Base-by-base conservation (phyloP, 92 coral and sea anemone species). In the Blastomussa wellsi region DNA sequence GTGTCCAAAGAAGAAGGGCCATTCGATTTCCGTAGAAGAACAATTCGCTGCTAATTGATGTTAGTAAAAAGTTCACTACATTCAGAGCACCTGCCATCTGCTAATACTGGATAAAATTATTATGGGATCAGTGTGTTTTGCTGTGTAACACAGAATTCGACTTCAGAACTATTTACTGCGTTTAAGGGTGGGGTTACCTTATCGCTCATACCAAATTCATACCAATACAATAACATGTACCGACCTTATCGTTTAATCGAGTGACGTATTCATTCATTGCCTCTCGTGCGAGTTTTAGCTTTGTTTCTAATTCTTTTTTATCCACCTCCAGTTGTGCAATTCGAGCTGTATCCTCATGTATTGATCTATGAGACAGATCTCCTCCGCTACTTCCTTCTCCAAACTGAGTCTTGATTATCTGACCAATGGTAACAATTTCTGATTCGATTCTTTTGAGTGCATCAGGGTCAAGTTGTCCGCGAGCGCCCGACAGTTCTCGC, bases 251-350 rank as follows among this genome's bases (percentile, higher is more conserved):
- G 67, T 89, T 96, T 35, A 94, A 90, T 2, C 88, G 91, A 29
- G 75, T 87, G 48, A 95, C 93, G 76, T 96, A 94, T 44, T 93
- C 98, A 75, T 80, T 87, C 96, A 96, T 87, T 29, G 95, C 98
- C 7, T 91, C 91, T 68, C 90, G 88, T 1, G 95, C 98, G 57
- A 92, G 86, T 79, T 85, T 84, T 29, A 96, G 85, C 80, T 96
- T 96, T 76, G 86, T 87, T 77, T 96, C 96, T 76, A 96, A 80
- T 76, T 96, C 95, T 65, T 91, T 89, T 86, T 94, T 96, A 22
- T 96, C 98, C 87, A 89, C 80, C 71, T 96, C 95, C 29, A 94
- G 72, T 42, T 91, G 93, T 51, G 88, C 74, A 5, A 92, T 49
- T 28, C 97, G 91, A 31, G 82, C 89, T n/a, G 71, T 24, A n/a